These are phyloP conservation scores for Eupithecia tripunctaria DNA, from an alignment of 2,888 invertebrate genomes.

Conservation along the genomic window DNA sequence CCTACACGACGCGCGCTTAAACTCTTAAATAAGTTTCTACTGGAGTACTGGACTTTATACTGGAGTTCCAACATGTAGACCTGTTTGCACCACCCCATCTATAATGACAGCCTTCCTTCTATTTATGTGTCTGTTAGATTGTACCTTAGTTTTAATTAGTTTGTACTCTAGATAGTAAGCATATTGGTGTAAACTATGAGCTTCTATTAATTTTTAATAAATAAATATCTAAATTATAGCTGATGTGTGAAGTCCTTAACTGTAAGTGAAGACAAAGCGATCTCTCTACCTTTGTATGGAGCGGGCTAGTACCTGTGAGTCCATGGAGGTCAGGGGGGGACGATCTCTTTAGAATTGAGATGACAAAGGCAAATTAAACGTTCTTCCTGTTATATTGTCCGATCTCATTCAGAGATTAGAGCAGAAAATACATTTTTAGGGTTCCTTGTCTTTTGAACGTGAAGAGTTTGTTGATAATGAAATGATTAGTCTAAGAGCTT, in stretches of 20 bases:
- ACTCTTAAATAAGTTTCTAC: too few relatives aligned
- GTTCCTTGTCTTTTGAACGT: neutral
- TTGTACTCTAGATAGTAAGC: too few relatives aligned
- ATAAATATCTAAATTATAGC: too few relatives aligned
- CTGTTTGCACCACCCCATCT: too few relatives aligned
- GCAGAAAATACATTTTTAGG: slow-evolving; percentile 1
- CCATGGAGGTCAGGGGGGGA: neutral
- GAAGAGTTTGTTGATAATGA: neutral
- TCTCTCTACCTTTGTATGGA: neutral
- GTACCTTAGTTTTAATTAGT: too few relatives aligned
- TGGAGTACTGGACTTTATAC: too few relatives aligned
- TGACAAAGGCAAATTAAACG: slow-evolving; percentile 35
- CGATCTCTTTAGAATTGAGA: slow-evolving; percentile 29
- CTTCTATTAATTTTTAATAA: too few relatives aligned
- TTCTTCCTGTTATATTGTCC: slow-evolving; percentile 23
- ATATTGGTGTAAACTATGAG: too few relatives aligned
- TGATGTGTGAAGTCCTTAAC: neutral
- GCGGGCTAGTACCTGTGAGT: neutral
- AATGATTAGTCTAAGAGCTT: neutral
- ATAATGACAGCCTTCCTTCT: too few relatives aligned
- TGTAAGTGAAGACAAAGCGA: neutral
- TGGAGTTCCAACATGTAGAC: too few relatives aligned
- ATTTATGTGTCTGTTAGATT: too few relatives aligned
- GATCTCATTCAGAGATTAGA: slow-evolving; percentile 6
- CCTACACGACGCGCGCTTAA: too few relatives aligned